Conservation (phyloP, 92 coral and sea anemone genomes). For the Actinostola sp. region DNA sequence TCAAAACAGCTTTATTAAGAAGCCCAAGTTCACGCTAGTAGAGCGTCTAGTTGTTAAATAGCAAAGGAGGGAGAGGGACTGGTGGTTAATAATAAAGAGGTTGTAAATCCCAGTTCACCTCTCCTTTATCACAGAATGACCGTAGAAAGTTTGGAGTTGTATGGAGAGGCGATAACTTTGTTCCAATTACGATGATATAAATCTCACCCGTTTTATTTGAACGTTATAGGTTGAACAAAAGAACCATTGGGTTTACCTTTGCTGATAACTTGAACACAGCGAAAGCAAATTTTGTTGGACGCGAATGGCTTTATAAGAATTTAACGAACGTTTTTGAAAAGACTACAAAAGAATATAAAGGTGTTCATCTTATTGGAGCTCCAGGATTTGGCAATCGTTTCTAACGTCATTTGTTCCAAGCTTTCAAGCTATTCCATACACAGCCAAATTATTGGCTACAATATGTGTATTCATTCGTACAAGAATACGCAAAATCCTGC, state of each 20-base stretch:
- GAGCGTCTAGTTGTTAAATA: too few relatives aligned
- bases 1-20: too few relatives aligned
- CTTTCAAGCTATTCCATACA: slow-evolving; percentile 73
- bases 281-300: slow-evolving; percentile 64
- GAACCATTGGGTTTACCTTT: slow-evolving; percentile 20
- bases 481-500: slow-evolving; percentile 74
- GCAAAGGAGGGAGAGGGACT: too few relatives aligned
- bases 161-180: too few relatives aligned
- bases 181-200: too few relatives aligned
- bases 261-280: slow-evolving; percentile 34
- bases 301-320: slow-evolving; percentile 57
- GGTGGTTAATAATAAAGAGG: too few relatives aligned
- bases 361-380: slow-evolving; percentile 67
- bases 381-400: slow-evolving; percentile 89
- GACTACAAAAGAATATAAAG: neutral
- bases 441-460: slow-evolving; percentile 76
- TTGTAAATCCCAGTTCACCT: too few relatives aligned
- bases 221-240: slow-evolving; percentile 9
- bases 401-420: slow-evolving; percentile 80
- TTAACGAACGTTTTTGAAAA: neutral
- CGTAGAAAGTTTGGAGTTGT: too few relatives aligned
- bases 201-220: too few relatives aligned
- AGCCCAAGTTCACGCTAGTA: too few relatives aligned
- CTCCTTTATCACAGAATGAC: too few relatives aligned
- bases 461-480: slow-evolving; percentile 73